These are phyloP conservation scores for Periplaneta americana DNA, from an alignment of 1,140 invertebrate species.

Conservation along the genomic window DNA sequence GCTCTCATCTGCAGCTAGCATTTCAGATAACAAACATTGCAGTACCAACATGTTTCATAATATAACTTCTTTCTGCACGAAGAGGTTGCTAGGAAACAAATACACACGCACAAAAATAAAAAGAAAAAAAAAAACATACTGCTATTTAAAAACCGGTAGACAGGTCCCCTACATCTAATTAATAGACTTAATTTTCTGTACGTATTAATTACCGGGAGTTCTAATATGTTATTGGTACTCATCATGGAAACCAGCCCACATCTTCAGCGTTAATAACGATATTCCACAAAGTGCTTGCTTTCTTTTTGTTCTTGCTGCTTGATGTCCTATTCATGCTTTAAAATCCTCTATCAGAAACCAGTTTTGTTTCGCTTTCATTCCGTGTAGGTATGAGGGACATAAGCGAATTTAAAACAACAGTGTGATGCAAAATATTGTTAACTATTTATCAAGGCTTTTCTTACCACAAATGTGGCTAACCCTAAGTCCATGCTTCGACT, in stretches of 20 bases:
- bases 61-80: neutral
- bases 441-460: too few species aligned
- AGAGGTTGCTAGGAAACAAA: neutral
- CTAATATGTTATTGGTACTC: neutral
- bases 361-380: neutral
- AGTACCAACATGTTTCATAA: neutral
- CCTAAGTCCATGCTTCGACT: too few species aligned
- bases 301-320: neutral
- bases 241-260: neutral
- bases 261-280: neutral
- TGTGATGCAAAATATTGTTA: too few species aligned
- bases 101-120: neutral
- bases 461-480: too few species aligned
- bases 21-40: neutral
- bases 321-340: neutral
- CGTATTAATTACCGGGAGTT: neutral
- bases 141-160: neutral
- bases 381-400: neutral
- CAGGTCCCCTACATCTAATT: neutral
- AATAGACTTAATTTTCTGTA: neutral
- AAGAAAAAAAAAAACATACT: neutral
- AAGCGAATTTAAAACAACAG: neutral
- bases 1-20: neutral
- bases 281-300: neutral
- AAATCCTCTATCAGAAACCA: neutral